Base-by-base conservation (phyloP, 2,113 vertebrate species). In the Vidua macroura region DNA sequence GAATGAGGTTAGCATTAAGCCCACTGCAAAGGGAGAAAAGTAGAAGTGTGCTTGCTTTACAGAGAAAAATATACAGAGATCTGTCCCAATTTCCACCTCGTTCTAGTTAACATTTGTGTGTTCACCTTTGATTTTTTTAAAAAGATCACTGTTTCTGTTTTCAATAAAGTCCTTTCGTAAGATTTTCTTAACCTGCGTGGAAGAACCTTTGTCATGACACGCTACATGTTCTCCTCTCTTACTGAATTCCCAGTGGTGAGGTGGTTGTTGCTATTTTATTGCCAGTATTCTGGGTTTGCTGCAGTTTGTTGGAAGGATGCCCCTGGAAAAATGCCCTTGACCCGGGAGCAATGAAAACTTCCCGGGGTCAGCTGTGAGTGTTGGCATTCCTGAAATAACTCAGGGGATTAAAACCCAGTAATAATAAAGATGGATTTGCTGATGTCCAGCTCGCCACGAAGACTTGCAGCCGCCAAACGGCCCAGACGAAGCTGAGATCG, bases 321-420 rank as follows among this genome's bases (percentile, higher is more conserved):
- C 56, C 21, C 37, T 63, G 72, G 48, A 73, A 67, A 35, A 53
- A 37, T 33, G 14, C 27, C 17, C 41, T 85, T 86, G 39, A 59
- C 49, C 59, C 70, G 10, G 39, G 48, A 72, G 19, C 68, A 15
- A 7, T n/a, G 60, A 82, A 88, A 92, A 90, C 62, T 85, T 76
- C 66, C 83, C 0, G 0, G 60, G 70, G 51, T 79, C 66, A 31
- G 39, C 58, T 88, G 39, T 51, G 70, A 37, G 39, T 17, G 10
- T 68, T 92, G 80, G 16, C 90, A 83, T 92, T 95, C 92, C 53
- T 86, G 72, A 83, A 88, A 95, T 94, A 95, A 80, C 72, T 91
- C 35, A 0, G 49, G 39, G 58, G 83, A 91, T 92, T 92, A 75
- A 86, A 83, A 53, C 0, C 4, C 46, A 72, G 28, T 31, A 86